phyloP scores from a whole-genome alignment of 2,797 vertebrate species.

The Petrocephalus schoutedeni region DNA sequence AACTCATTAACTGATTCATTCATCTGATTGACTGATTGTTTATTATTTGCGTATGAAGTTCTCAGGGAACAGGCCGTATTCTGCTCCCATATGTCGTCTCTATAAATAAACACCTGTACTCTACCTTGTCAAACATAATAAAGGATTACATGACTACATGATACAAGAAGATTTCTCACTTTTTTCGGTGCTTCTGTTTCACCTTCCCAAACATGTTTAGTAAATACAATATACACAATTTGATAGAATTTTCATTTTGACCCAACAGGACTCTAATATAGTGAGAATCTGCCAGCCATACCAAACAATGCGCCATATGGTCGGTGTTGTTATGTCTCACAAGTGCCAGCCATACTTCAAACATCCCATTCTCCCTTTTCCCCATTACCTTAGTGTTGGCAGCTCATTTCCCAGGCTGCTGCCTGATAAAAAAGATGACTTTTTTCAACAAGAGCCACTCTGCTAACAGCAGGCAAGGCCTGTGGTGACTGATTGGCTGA shows the following conservation, averaged over 20 bases:
- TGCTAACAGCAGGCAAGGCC: constrained; percentile 76
- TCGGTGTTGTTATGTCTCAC: constrained; percentile 53
- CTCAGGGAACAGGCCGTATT: background rate
- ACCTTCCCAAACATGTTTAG: background rate
- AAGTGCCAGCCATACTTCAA: constrained; percentile 50
- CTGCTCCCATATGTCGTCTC: background rate
- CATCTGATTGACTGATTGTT: background rate
- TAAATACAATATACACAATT: constrained; percentile 28
- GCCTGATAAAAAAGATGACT: constrained; percentile 87
- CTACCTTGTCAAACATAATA: constrained; percentile 9
- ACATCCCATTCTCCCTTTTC: constrained; percentile 46
- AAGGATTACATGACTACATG: constrained; percentile 14
- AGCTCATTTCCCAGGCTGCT: constrained; percentile 77
- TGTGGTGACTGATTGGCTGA: constrained; percentile 80
- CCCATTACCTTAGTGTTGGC: constrained; percentile 70
- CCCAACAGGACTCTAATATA: constrained; percentile 2
- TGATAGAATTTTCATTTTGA: constrained; percentile 41
- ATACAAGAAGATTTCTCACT: background rate
- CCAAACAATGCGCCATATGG: constrained; percentile 56
- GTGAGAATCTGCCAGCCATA: constrained; percentile 41
- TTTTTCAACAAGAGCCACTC: constrained; percentile 57
- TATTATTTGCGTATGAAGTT: background rate
- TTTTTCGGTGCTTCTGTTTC: background rate
- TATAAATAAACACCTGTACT: constrained; percentile 2
- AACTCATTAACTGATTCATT: constrained; percentile 3